These are phyloP conservation scores for Antheraea pernyi DNA, from an alignment of 1,140 invertebrate genomes.

Conservation along the genomic window DNA sequence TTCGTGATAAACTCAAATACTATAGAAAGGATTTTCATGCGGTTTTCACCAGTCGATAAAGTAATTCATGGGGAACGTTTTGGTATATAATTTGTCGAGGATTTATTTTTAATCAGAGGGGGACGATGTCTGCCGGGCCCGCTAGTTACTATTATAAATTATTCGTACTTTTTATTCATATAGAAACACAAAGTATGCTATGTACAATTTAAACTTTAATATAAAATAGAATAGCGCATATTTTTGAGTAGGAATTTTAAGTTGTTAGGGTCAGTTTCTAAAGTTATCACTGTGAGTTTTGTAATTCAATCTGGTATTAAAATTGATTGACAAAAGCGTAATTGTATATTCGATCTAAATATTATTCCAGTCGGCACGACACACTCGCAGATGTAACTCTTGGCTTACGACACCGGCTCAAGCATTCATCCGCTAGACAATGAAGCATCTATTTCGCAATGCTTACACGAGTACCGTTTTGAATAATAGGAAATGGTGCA, in stretches of 20 bases:
- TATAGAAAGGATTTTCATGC: too few relatives aligned
- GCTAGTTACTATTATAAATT: too few relatives aligned
- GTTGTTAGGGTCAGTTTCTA: conserved; percentile 3
- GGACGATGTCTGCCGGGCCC: too few relatives aligned
- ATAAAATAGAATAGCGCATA: background rate
- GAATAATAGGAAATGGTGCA: conserved; percentile 74
- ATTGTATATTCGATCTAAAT: conserved; percentile 6
- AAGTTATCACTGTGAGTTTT: conserved; percentile 3
- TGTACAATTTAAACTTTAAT: background rate
- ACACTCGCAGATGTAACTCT: conserved; percentile 22
- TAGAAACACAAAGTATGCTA: background rate
- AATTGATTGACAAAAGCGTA: conserved; percentile 5
- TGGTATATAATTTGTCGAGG: too few relatives aligned
- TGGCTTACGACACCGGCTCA: conserved; percentile 28
- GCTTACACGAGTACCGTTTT: conserved; percentile 45
- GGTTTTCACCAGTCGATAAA: too few relatives aligned
- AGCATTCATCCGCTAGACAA: conserved; percentile 50
- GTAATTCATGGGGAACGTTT: too few relatives aligned
- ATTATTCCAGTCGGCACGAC: conserved; percentile 7
- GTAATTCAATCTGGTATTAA: background rate
- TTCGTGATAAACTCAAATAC: too few relatives aligned
- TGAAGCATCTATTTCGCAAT: conserved; percentile 68
- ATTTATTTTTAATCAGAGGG: too few relatives aligned
- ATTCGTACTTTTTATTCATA: background rate
- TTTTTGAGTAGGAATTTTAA: background rate